Conservation (phyloP, 2,888 invertebrate species). For the Eremobia ochroleuca region DNA sequence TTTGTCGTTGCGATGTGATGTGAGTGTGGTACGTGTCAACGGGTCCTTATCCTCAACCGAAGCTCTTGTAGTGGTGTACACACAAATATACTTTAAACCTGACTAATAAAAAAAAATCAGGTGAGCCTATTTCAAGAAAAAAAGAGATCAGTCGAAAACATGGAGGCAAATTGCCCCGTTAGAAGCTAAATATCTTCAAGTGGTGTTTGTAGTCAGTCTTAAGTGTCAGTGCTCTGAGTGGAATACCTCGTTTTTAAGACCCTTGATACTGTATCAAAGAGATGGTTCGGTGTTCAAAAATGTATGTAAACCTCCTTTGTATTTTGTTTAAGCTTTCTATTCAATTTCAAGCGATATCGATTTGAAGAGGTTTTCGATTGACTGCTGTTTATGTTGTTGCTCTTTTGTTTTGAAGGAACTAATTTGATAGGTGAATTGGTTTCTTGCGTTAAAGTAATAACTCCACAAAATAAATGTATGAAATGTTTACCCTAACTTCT, state of each 20-base stretch:
- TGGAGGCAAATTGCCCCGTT: not conserved
- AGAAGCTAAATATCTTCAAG: slow-evolving; percentile 17
- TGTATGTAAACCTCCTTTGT: slow-evolving; percentile 27
- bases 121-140: slow-evolving; percentile 1
- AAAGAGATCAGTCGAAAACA: not conserved
- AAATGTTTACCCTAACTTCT: not conserved
- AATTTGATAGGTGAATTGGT: not conserved
- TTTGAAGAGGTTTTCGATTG: not conserved
- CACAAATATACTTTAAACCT: not conserved
- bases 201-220: slow-evolving; percentile 19
- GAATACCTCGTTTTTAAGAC: slow-evolving; percentile 24
- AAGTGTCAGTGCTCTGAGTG: too few relatives aligned
- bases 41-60: not conserved
- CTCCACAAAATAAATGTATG: too few relatives aligned
- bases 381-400: slow-evolving; percentile 6
- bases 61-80: not conserved
- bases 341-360: slow-evolving; percentile 3
- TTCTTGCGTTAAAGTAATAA: not conserved
- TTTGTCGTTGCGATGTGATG: too few relatives aligned
- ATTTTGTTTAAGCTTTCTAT: slow-evolving; percentile 16
- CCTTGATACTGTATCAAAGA: slow-evolving; percentile 44
- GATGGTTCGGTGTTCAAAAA: slow-evolving; percentile 33
- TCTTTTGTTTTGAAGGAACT: not conserved
- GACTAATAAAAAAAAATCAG: slow-evolving; percentile 6
- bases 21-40: too few relatives aligned